Evolutionary conservation across 2,888 invertebrate genomes (phyloP).

Genomic region (Acrobasis repandana): DNA sequence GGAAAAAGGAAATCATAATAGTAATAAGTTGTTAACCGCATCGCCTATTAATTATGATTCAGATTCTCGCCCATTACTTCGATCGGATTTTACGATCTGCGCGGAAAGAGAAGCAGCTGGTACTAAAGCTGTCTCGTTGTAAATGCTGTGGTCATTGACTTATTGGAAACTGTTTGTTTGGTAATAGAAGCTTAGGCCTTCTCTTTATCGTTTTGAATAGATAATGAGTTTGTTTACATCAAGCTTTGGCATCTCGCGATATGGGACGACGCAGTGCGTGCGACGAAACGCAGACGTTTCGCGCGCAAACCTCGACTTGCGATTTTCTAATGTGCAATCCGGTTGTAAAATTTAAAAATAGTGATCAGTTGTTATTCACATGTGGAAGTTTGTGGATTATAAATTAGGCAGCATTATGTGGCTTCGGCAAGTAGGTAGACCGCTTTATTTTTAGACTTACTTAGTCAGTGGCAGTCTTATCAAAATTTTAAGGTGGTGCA

Average conservation of each 20-base stretch:
- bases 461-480: too few relatives aligned
- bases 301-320: conserved; percentile 29
- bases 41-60: too few relatives aligned
- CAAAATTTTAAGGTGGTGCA: too few relatives aligned
- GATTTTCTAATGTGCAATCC: conserved; percentile 25
- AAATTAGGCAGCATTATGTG: conserved; percentile 30
- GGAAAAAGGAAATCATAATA: too few relatives aligned
- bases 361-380: conserved; percentile 26
- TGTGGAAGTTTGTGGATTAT: conserved; percentile 30
- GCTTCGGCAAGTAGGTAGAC: conserved; percentile 26
- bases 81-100: too few relatives aligned
- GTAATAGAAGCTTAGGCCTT: conserved; percentile 24
- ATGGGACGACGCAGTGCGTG: conserved; percentile 32
- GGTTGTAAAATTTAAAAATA: conserved; percentile 32
- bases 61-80: too few relatives aligned
- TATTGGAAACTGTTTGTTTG: conserved; percentile 26
- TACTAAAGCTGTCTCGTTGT: not conserved
- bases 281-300: conserved; percentile 27
- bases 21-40: too few relatives aligned
- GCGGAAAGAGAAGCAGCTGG: too few relatives aligned
- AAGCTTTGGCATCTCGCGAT: conserved; percentile 36
- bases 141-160: too few relatives aligned
- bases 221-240: conserved; percentile 34
- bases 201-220: conserved; percentile 29
- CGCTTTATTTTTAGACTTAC: not conserved